Evolutionary conservation across 2,888 invertebrate genomes (phyloP), one percentile per base, ranked within the genome.

Genomic region (Pammene aurita): DNA sequence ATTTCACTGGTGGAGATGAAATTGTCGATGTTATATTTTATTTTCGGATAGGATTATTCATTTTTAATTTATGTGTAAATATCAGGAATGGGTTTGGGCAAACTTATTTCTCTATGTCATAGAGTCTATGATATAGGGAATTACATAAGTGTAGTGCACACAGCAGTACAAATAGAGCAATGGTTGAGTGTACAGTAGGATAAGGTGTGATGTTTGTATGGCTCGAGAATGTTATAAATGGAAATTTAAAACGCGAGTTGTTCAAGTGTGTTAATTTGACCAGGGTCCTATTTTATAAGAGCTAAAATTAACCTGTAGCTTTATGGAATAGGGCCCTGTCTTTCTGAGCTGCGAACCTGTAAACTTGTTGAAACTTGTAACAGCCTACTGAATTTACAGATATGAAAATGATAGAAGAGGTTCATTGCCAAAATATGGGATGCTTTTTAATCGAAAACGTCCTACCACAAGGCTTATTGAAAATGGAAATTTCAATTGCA

Each of bases 141-240:
- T 55, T 57, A 57, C 9, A 14, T 66, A 54, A 52, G 50, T 35
- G n/a, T 67, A 50, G 56, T 48, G 63, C 62, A 63, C 56, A 63
- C 67, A 67, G 50, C 62, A 63, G 67, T 63, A 62, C 50, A 67
- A 67, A 55, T 34, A 55, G 13, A 52, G 34, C 58, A 41, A 41
- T 58, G 58, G 34, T 58, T 66, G 41, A 38, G 52, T 60, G 56
- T 67, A 67, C 48, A 67, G 62, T 67, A 67, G 62, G 42, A 35
- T 67, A 67, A 63, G 55, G 41, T 16, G 56, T 57, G 63, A 56
- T 54, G 7, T 34, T 54, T 54, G 34, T 58, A 44, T 46, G n/a
- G 44, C 11, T 60, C 35, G 60, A 48, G 41, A 18, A 18, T 7
- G 41, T 41, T 57, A 7, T 14, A 10, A 60, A 35, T 35, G n/a